Evolutionary conservation across 92 coral and sea anemone species (phyloP), one percentile per base, ranked within the genome.

Genomic region (Porites lobata): DNA sequence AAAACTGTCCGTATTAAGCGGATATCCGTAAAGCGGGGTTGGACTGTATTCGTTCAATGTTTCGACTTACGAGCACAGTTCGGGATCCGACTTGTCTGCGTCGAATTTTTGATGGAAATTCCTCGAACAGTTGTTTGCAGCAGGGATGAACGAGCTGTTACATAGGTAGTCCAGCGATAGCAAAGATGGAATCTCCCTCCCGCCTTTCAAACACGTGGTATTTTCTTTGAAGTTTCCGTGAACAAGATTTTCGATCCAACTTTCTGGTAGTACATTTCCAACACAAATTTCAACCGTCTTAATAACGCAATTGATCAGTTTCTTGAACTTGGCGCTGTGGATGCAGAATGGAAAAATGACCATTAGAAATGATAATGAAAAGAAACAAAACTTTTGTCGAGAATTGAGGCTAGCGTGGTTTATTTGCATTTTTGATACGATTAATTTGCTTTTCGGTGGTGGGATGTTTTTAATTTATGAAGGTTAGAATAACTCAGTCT

Each of bases 41-140:
- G 2, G 1, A 17, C 19, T 38, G 17, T n/a, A 62, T 15, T 18
- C 66, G 7, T 4, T 15, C 66, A 17, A 1, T 9, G 13, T 14
- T 8, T 2, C 56, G 17, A 51, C 81, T 77, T 17, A 78, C 83
- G 15, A 3, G 82, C 82, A 78, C 8, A 78, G 82, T 8, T 54
- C 38, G 15, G 70, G 57, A 6, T 77, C 82, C 1, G 70, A 2
- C 51, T 61, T 77, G 70, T 77, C 21, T 20, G 69, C 56, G 69
- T 56, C 26, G 53, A 77, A 59, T 2, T 61, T 77, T 43, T 26
- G 26, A 15, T 62, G 83, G 9, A 62, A 78, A 18, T 24, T 3
- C 38, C 43, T 32, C 1, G 19, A 6, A 12, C 83, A 78, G 9
- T 47, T 12, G 1, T 64, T 18, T 63, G 53, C 22, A 32, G n/a